phyloP scores from a whole-genome alignment of 2,797 vertebrate species.

The Gallirallus australis region DNA sequence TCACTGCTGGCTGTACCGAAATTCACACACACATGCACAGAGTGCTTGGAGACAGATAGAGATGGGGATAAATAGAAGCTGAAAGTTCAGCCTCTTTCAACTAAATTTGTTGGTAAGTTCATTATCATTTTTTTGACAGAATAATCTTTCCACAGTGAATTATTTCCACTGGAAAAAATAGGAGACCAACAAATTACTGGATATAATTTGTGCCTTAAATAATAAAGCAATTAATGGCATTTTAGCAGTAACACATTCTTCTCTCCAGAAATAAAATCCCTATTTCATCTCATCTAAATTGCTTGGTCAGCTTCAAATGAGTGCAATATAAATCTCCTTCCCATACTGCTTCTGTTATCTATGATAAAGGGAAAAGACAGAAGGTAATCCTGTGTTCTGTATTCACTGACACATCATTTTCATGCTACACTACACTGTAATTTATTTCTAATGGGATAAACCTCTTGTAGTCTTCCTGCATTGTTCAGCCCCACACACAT shows the following conservation, averaged over 20 bases:
- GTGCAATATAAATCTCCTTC: constrained; percentile 75
- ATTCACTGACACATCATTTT: constrained; percentile 72
- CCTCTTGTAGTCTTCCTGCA: constrained; percentile 56
- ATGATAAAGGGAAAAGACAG: constrained; percentile 70
- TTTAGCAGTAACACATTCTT: constrained; percentile 75
- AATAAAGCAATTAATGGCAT: constrained; percentile 79
- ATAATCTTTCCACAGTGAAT: constrained; percentile 62
- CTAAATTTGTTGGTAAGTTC: constrained; percentile 55
- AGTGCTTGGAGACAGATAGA: neutral
- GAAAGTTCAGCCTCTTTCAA: constrained; percentile 56
- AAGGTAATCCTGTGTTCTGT: constrained; percentile 62
- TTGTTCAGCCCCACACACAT: constrained; percentile 23
- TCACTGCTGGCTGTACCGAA: neutral
- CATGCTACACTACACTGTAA: constrained; percentile 68
- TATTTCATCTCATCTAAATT: constrained; percentile 76
- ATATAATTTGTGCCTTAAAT: constrained; percentile 77
- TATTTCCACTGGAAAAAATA: constrained; percentile 63
- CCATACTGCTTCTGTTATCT: constrained; percentile 67
- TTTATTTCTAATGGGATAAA: constrained; percentile 77
- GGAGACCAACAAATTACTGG: constrained; percentile 71
- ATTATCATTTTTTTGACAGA: constrained; percentile 61
- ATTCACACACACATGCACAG: neutral
- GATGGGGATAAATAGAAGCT: neutral
- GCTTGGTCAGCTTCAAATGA: constrained; percentile 79
- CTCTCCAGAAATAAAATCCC: constrained; percentile 76